Percentiles rank a stretch among this genome's conserved stretches.
Evolutionary conservation across 2,797 vertebrate species (phyloP).

Genomic region (Hydrophis major): DNA sequence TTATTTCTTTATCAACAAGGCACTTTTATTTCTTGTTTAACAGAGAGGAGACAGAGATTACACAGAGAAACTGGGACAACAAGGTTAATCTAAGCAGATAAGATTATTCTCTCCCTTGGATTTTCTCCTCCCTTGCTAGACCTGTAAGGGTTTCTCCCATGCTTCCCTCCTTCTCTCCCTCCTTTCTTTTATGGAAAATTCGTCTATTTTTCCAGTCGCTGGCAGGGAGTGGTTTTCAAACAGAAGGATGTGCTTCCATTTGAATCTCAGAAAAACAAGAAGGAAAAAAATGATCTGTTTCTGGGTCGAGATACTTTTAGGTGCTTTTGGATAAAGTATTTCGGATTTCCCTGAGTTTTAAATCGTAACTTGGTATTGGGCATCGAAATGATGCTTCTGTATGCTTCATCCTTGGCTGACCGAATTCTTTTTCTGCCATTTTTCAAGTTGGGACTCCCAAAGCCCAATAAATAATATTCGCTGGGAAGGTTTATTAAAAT

Average conservation of each 20-base stretch:
- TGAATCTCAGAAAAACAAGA: not conserved
- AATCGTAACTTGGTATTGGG: not conserved
- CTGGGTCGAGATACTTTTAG: not conserved
- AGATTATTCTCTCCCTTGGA: not conserved
- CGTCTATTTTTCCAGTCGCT: not conserved
- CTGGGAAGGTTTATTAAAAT: not conserved
- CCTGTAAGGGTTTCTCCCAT: not conserved
- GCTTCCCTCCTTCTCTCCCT: too few species aligned
- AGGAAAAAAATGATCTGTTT: not conserved
- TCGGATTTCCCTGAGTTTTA: not conserved
- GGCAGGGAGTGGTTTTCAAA: not conserved
- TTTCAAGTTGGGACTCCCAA: not conserved
- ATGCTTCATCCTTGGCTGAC: not conserved
- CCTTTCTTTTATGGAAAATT: not conserved
- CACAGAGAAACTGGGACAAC: not conserved
- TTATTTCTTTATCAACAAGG: not conserved
- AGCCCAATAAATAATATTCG: not conserved
- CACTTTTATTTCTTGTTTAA: not conserved
- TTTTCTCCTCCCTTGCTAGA: not conserved
- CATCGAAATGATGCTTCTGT: not conserved
- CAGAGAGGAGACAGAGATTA: not conserved
- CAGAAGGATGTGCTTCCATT: not conserved
- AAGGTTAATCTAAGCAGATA: too few species aligned
- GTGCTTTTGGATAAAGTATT: not conserved
- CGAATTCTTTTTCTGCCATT: not conserved